A percentile compares a stretch with the other conserved stretches of the same genome.
Conservation (phyloP, 1,140 invertebrate genomes). For the Euwallacea fornicatus region DNA sequence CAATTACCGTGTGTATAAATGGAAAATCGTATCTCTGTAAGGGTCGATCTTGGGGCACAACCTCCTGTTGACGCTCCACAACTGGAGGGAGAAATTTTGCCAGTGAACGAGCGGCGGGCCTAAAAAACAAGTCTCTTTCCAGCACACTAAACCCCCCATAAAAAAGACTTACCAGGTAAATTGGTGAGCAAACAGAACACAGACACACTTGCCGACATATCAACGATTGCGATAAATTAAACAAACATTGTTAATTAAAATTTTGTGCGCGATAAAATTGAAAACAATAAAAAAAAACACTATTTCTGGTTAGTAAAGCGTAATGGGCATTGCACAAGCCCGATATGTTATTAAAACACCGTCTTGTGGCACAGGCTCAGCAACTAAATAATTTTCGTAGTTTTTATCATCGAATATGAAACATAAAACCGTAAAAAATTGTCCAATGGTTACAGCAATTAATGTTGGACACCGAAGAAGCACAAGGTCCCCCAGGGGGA, state of each 20-base stretch:
- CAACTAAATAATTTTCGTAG: too few species aligned
- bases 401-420: too few species aligned
- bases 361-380: too few species aligned
- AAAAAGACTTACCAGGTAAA: constrained; percentile 20
- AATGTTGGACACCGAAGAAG: too few species aligned
- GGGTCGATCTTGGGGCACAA: constrained; percentile 36
- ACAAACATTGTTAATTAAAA: constrained; percentile 9
- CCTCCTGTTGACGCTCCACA: constrained; percentile 24
- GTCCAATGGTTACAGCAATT: too few species aligned
- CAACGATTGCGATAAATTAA: not conserved
- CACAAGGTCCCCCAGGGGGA: too few species aligned
- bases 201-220: constrained; percentile 13
- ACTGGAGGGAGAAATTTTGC: constrained; percentile 22
- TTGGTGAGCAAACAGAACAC: constrained; percentile 25
- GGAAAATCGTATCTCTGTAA: constrained; percentile 33
- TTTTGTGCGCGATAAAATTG: not conserved
- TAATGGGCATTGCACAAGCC: constrained; percentile 9
- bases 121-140: not conserved
- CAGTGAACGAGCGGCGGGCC: constrained; percentile 9
- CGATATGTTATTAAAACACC: too few species aligned
- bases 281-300: not conserved
- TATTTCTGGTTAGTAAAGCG: constrained; percentile 20
- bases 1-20: constrained; percentile 34
- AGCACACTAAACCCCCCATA: not conserved
- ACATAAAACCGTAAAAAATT: too few species aligned